Conservation (phyloP, 2,888 invertebrate species). For the Pseudococcus viburni region DNA sequence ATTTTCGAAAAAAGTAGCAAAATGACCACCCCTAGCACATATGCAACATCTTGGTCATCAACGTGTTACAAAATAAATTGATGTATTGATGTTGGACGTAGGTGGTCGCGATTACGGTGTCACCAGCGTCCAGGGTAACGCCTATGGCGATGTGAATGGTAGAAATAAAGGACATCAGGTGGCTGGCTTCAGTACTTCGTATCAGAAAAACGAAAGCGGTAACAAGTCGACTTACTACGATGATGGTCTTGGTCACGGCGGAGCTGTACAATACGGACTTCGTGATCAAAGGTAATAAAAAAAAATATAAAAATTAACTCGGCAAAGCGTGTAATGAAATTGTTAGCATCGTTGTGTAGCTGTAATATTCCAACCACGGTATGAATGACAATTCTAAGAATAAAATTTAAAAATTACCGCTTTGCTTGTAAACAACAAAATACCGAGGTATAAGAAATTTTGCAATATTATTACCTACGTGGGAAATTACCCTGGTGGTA, state of each 20-base stretch:
- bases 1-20: too few species aligned
- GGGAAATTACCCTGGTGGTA: slow-evolving; percentile 19
- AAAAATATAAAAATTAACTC: slow-evolving; percentile 15
- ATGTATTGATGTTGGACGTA: slow-evolving; percentile 44
- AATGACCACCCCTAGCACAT: too few species aligned
- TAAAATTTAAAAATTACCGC: slow-evolving; percentile 51
- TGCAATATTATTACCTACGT: neutral
- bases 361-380: slow-evolving; percentile 25
- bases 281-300: slow-evolving; percentile 69
- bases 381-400: slow-evolving; percentile 11
- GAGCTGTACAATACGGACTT: slow-evolving; percentile 69
- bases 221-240: slow-evolving; percentile 81
- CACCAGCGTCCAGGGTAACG: slow-evolving; percentile 69
- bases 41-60: neutral
- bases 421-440: slow-evolving; percentile 25
- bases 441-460: neutral
- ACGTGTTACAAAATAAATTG: neutral
- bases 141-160: slow-evolving; percentile 69
- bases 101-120: slow-evolving; percentile 69
- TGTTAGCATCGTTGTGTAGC: neutral
- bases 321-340: slow-evolving; percentile 49
- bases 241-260: slow-evolving; percentile 74
- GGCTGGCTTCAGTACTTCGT: slow-evolving; percentile 79
- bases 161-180: slow-evolving; percentile 81
- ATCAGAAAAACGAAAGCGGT: slow-evolving; percentile 81